These are phyloP conservation scores for Meloidogyne hapla DNA, from an alignment of 1,140 invertebrate genomes.

Conservation along the genomic window DNA sequence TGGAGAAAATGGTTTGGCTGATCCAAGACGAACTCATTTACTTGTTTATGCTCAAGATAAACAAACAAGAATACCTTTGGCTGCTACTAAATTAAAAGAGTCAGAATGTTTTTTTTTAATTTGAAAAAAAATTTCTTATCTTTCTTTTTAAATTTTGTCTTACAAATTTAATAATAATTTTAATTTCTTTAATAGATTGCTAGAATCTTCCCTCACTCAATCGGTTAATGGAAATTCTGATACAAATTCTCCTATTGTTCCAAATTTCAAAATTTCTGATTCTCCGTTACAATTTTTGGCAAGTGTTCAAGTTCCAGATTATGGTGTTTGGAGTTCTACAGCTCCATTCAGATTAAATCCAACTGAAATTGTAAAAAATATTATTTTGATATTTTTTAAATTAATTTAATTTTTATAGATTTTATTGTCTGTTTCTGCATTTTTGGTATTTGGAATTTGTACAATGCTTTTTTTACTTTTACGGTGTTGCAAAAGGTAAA, in stretches of 20 bases:
- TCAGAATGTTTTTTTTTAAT: neutral
- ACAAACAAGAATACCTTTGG: slow-evolving; percentile 31
- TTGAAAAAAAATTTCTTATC: no score
- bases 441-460: slow-evolving; percentile 34
- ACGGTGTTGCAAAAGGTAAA: slow-evolving; percentile 48
- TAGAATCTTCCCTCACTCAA: neutral
- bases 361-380: slow-evolving; percentile 18
- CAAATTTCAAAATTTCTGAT: neutral
- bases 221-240: neutral
- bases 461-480: slow-evolving; percentile 38
- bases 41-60: slow-evolving; percentile 57
- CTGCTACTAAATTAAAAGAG: slow-evolving; percentile 25
- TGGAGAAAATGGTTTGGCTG: slow-evolving; percentile 47
- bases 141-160: no score
- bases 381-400: neutral
- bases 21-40: slow-evolving; percentile 43
- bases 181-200: neutral
- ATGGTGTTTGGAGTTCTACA: neutral
- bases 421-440: slow-evolving; percentile 23
- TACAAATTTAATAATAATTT: neutral
- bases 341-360: slow-evolving; percentile 5
- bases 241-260: neutral
- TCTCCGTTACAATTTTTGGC: slow-evolving; percentile 23
- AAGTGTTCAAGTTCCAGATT: slow-evolving; percentile 15
- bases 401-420: neutral